These are phyloP conservation scores for Bombus pyrosoma DNA, from an alignment of 1,140 invertebrate genomes.

Conservation along the genomic window DNA sequence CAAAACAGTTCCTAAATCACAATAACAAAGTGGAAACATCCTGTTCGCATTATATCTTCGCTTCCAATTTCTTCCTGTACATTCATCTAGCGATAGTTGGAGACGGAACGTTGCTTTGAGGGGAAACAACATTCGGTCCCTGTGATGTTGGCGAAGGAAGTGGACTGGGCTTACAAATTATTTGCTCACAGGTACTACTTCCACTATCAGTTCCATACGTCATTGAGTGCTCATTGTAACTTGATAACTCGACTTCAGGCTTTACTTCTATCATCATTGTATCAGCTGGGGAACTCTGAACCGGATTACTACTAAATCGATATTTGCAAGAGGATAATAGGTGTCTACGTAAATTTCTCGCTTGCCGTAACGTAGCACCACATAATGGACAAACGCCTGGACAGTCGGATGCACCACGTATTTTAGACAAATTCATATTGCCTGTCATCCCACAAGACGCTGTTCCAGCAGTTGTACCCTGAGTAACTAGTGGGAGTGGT, in stretches of 20 bases:
- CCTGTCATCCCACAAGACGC: slow-evolving; percentile 39
- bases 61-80: slow-evolving; percentile 43
- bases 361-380: slow-evolving; percentile 84
- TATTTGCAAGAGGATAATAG: slow-evolving; percentile 82
- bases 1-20: slow-evolving; percentile 34
- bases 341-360: slow-evolving; percentile 84
- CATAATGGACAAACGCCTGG: slow-evolving; percentile 85
- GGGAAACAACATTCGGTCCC: slow-evolving; percentile 70
- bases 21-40: slow-evolving; percentile 35
- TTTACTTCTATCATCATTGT: slow-evolving; percentile 76
- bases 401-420: slow-evolving; percentile 85
- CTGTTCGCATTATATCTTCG: slow-evolving; percentile 23
- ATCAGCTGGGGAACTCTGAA: slow-evolving; percentile 69
- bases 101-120: slow-evolving; percentile 75
- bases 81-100: slow-evolving; percentile 79
- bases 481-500: slow-evolving; percentile 50
- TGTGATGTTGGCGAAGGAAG: slow-evolving; percentile 75
- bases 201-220: slow-evolving; percentile 74
- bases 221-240: slow-evolving; percentile 67
- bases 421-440: slow-evolving; percentile 70
- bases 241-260: slow-evolving; percentile 73
- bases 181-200: slow-evolving; percentile 77
- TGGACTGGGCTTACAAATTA: slow-evolving; percentile 79
- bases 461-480: slow-evolving; percentile 40
- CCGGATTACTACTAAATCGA: slow-evolving; percentile 72